Conservation (phyloP, 1,140 invertebrate genomes). For the Triops cancriformis region DNA sequence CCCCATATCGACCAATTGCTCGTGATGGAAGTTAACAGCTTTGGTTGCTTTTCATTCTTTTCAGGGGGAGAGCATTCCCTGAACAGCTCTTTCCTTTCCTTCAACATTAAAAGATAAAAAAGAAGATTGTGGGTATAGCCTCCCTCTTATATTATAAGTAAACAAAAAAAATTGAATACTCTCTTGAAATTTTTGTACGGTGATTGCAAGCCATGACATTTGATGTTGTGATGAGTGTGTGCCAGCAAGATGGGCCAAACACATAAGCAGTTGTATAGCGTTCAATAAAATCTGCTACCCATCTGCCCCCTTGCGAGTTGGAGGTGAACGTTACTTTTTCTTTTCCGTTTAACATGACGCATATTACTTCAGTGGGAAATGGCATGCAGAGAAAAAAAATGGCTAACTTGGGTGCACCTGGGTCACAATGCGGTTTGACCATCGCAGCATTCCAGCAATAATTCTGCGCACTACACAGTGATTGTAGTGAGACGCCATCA, state of each 20-base stretch:
- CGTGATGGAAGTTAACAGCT: conserved; percentile 5
- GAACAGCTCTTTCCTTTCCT: not conserved
- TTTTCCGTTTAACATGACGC: not conserved
- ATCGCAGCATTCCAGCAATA: too few relatives aligned
- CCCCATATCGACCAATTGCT: conserved; percentile 10
- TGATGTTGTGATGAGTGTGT: conserved; percentile 10
- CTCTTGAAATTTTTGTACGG: conserved; percentile 5
- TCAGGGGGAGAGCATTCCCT: not conserved
- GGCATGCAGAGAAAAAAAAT: too few relatives aligned
- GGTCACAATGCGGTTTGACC: too few relatives aligned
- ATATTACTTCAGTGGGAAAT: not conserved
- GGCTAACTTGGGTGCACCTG: too few relatives aligned
- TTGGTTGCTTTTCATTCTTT: not conserved
- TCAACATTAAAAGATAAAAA: not conserved
- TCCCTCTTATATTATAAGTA: not conserved
- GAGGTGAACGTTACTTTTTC: not conserved
- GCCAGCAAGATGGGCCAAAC: not conserved
- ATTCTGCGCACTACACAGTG: too few relatives aligned
- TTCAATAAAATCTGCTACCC: conserved; percentile 10
- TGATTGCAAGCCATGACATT: conserved; percentile 4
- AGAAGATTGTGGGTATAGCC: not conserved
- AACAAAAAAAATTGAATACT: not conserved
- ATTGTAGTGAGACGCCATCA: too few relatives aligned
- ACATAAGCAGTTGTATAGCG: not conserved
- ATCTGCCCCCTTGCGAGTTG: not conserved